Percentiles rank a stretch among this genome's conserved stretches.
phyloP scores from a whole-genome alignment of 2,797 vertebrate genomes.

The Xenopus petersii region DNA sequence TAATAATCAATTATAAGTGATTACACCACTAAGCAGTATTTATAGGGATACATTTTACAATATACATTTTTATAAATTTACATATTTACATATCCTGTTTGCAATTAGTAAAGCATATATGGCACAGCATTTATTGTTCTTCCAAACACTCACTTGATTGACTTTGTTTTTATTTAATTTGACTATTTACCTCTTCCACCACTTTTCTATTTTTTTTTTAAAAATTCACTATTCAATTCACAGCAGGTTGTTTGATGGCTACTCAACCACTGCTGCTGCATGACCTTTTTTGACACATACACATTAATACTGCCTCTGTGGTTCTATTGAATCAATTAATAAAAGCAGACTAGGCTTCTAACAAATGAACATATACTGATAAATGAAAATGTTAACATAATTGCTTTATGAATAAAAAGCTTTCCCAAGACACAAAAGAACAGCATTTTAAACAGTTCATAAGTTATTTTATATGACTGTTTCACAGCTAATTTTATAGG shows the following conservation, averaged over 20 bases:
- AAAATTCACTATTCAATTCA: conserved; percentile 60
- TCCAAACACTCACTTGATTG: too few relatives aligned
- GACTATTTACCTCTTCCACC: too few relatives aligned
- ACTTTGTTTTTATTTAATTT: too few relatives aligned
- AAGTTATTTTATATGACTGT: conserved; percentile 68
- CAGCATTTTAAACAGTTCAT: conserved; percentile 97
- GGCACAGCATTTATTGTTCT: too few relatives aligned
- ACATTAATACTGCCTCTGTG: conserved; percentile 88
- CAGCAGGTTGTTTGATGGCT: conserved; percentile 70
- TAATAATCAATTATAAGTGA: too few relatives aligned
- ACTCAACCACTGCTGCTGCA: conserved; percentile 69
- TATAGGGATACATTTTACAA: too few relatives aligned
- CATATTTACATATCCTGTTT: too few relatives aligned
- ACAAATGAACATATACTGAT: conserved; percentile 88
- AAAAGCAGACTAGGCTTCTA: conserved; percentile 84
- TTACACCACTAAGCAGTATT: too few relatives aligned
- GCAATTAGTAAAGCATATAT: too few relatives aligned
- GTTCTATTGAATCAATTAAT: conserved; percentile 94
- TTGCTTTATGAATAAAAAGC: conserved; percentile 93
- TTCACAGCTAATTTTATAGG: too few relatives aligned
- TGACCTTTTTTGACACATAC: conserved; percentile 85
- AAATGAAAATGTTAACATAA: conserved; percentile 76
- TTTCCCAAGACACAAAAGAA: conserved; percentile 87
- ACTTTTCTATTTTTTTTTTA: too few relatives aligned
- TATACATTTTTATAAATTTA: too few relatives aligned